Base-by-base conservation (phyloP, 2,888 invertebrate genomes). In the Acleris emargana region DNA sequence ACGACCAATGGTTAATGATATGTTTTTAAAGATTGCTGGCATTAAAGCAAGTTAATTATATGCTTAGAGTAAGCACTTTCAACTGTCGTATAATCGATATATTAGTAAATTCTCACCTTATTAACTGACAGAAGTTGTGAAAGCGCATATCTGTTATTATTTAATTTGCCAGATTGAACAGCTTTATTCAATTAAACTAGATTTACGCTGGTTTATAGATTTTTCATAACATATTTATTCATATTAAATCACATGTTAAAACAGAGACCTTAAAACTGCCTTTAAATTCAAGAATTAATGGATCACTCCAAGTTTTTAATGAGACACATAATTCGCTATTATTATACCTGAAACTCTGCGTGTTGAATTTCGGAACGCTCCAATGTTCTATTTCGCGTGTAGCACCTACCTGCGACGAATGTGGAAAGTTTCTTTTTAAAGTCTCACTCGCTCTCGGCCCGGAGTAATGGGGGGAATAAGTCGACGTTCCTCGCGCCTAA, bases 401-500 rank as follows among this genome's bases (percentile, higher is more conserved):
- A 60, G 52, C 4, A 13, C 11, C 13, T 60, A 66, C 66, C 66
- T 66, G 66, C 61, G 57, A 66, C 61, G 61, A 57, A 57, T 66
- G 66, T 66, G 57, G 55, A 61, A 66, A 66, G 66, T 66, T 66
- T 63, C 57, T 60, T 63, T 67, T 60, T 67, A 63, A 63, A 67
- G 67, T 67, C 63, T 67, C 67, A 67, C 63, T 63, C 59, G 63
- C 58, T 55, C 50, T n/a, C 59, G 59, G 64, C 45, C 55, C 59
- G 55, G 63, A 67, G 67, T 63, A 67, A 67, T 67, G 67, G 63
- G 63, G 63, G 67, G 67, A 67, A 67, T 67, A 67, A 63, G 84
- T 87, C 86, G 87, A 80, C 85, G 81, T 83, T 88, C 81, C 90
- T 91, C 85, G 86, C 91, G 91, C 91, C 91, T 91, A 91, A 92